A percentile compares a stretch with the other conserved stretches of the same genome.
phyloP scores from a whole-genome alignment of 2,888 invertebrate species.

The Drosophila pegasa region DNA sequence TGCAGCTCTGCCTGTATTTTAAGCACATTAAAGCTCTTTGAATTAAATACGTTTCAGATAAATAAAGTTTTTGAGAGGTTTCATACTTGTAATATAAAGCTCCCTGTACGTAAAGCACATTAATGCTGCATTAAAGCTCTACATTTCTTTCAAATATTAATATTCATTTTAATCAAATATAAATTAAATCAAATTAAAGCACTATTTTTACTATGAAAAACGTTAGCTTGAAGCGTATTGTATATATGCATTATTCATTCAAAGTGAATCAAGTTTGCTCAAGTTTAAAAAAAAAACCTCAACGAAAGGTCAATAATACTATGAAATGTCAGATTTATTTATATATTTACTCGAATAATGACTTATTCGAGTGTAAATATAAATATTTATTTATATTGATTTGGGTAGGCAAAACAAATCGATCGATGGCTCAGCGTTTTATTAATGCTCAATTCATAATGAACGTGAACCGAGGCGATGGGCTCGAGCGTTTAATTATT shows the following conservation, averaged over 20 bases:
- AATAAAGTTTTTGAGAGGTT: background rate
- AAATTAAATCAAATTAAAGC: background rate
- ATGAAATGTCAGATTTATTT: no score
- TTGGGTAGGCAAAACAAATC: background rate
- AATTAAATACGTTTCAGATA: no score
- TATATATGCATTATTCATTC: no score
- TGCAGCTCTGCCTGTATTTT: background rate
- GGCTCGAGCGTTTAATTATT: conserved; percentile 57
- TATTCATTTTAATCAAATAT: background rate
- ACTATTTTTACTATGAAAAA: no score
- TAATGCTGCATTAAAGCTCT: background rate
- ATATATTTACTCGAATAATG: no score
- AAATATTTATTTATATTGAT: background rate
- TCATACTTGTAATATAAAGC: background rate
- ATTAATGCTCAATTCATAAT: conserved; percentile 11
- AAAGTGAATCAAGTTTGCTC: no score
- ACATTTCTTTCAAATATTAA: no score
- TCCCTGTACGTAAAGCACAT: background rate
- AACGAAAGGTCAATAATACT: no score
- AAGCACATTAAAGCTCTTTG: background rate
- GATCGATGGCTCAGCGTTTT: conserved; percentile 1
- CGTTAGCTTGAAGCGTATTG: no score
- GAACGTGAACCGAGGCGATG: conserved; percentile 16
- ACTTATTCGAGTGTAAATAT: no score
- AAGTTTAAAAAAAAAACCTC: no score